Evolutionary conservation across 2,113 vertebrate genomes (phyloP).

Genomic region (Lathamus discolor): DNA sequence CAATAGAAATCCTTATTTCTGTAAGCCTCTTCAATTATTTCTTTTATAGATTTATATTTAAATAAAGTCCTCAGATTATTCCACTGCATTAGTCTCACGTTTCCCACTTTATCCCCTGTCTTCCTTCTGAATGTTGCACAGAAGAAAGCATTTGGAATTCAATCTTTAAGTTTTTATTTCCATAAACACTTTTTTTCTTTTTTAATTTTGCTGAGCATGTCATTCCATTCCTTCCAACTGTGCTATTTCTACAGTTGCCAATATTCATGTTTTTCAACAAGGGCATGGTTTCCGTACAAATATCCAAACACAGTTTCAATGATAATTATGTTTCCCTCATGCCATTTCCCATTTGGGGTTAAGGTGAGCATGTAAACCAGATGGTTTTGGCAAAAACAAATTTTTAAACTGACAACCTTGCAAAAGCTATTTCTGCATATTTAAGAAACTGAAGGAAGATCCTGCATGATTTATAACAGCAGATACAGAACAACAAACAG

Average conservation of each 20-base stretch:
- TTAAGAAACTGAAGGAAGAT: not conserved
- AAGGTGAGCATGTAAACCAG: not conserved
- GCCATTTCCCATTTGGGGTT: not conserved
- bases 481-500: not conserved
- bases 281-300: not conserved
- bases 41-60: not conserved
- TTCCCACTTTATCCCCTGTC: not conserved
- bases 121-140: not conserved
- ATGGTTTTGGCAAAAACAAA: not conserved
- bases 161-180: not conserved
- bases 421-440: not conserved
- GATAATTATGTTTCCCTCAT: not conserved
- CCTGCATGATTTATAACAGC: constrained; percentile 9
- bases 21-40: accelerated
- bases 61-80: not conserved
- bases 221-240: not conserved
- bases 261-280: not conserved
- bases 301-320: not conserved
- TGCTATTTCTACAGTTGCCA: not conserved
- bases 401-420: not conserved
- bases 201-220: not conserved
- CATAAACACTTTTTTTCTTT: not conserved
- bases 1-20: not conserved
- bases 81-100: not conserved
- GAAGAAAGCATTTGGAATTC: not conserved